Base-by-base conservation (phyloP, 2,888 invertebrate species). In the Polyploca ridens region DNA sequence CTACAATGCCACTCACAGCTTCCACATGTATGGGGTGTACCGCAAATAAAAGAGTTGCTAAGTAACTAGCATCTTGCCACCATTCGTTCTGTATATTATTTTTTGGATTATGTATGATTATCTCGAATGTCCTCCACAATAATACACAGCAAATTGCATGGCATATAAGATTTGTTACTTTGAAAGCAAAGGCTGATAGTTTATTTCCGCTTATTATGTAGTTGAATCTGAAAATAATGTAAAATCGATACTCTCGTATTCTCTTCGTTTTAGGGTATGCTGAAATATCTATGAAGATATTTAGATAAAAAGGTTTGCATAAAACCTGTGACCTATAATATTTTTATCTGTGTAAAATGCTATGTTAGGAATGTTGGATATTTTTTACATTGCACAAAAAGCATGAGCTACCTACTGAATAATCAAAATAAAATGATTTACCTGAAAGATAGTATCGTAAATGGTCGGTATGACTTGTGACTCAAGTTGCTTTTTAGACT, bases 1-100 rank as follows among this genome's bases (percentile, higher is more conserved):
- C 99, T 13, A 99, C 99, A 65, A 99, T 95, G 27, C 98, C 98
- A 66, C 97, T 96, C 3, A 99, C 98, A 67, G 98, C 97, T 94
- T 99, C 99, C 0, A 97, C 96, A 89, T 99, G 99, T 62, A 99
- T 93, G 0, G 99, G 99, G 94, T 99, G 99, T 16, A 97, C 96
- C 14, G 98, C 96, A 93, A 99, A 99, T 35, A 99, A 84, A 4
- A 97, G 76, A 16, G 97, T 94, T 54, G 97, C 95, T 64, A 97
- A 90, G 76, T 96, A 96, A 57, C 96, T 94, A 66, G 94, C 83
- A 70, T 95, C 92, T 33, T 70, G 72, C 69, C 70, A 73, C 67
- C 73, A 77, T 33, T 67, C 73, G 16, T 65, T 67, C 64, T 46
- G 65, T 33, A 63, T 62, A 58, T 62, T 62, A 19, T 8, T 57